Percentiles rank a stretch among this genome's conserved stretches.
phyloP scores from a whole-genome alignment of 2,113 vertebrate genomes.

The Protobothrops mucrosquamatus region DNA sequence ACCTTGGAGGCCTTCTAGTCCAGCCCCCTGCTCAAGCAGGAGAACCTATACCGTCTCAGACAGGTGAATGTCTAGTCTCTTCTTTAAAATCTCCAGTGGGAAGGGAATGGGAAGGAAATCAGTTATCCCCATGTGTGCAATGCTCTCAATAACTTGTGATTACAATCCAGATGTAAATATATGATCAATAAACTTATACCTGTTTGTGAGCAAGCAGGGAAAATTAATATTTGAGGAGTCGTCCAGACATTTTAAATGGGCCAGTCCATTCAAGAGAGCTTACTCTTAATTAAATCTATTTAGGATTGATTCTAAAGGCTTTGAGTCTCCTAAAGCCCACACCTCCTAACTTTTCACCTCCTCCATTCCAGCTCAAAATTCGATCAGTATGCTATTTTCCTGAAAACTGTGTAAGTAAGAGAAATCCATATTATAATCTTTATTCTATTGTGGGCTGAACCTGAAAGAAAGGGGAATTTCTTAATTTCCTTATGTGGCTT shows the following conservation, averaged over 20 bases:
- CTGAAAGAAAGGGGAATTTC: neutral
- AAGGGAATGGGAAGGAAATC: neutral
- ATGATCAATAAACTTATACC: neutral
- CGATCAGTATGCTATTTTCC: neutral
- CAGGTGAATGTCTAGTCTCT: no score
- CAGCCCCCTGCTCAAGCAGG: no score
- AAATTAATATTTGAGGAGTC: neutral
- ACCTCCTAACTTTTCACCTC: neutral
- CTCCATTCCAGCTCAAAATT: neutral
- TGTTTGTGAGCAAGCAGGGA: neutral
- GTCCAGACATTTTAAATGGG: neutral
- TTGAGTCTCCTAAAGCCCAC: neutral
- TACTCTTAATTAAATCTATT: neutral
- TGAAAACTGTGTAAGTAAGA: neutral
- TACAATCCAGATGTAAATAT: neutral
- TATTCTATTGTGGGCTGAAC: neutral
- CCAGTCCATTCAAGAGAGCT: neutral
- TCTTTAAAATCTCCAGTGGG: no score
- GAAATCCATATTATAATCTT: neutral
- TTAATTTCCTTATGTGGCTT: neutral
- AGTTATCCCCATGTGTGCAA: neutral
- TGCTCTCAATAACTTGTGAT: neutral
- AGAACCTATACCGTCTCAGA: no score
- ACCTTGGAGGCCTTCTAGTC: no score
- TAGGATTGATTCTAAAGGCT: neutral